Evolutionary conservation across 2,888 invertebrate genomes (phyloP).

Genomic region (Drosophila paracracens): DNA sequence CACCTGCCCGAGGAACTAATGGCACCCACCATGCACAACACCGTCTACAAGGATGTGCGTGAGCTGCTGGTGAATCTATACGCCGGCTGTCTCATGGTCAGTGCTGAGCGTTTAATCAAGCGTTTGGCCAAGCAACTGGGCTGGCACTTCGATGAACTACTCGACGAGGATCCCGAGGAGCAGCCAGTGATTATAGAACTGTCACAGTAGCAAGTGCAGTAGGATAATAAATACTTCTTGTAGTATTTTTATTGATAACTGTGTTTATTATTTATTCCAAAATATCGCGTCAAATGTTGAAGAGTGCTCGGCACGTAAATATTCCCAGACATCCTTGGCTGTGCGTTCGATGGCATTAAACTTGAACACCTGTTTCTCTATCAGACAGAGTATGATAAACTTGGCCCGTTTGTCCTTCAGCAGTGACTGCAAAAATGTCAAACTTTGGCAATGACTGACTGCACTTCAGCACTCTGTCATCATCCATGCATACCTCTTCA

Average conservation of each 20-base stretch:
- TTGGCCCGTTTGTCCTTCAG: conserved; percentile 83
- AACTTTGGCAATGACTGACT: conserved; percentile 10
- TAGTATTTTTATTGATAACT: conserved; percentile 7
- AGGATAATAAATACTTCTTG: neutral
- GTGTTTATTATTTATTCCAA: too few relatives aligned
- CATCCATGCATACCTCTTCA: conserved; percentile 65
- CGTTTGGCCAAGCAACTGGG: conserved; percentile 73
- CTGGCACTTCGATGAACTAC: conserved; percentile 83
- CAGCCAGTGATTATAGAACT: conserved; percentile 84
- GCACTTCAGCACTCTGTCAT: neutral
- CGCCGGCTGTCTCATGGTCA: conserved; percentile 73
- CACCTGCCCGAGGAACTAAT: conserved; percentile 96
- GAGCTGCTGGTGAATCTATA: conserved; percentile 90
- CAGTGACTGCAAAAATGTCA: conserved; percentile 66
- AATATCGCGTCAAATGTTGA: too few relatives aligned
- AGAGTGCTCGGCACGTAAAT: too few relatives aligned
- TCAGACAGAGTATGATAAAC: conserved; percentile 77
- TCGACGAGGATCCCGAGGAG: conserved; percentile 85
- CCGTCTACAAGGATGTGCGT: conserved; percentile 93
- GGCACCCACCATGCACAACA: conserved; percentile 96
- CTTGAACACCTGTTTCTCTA: too few relatives aligned
- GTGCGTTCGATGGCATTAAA: too few relatives aligned
- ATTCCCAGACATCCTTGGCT: too few relatives aligned
- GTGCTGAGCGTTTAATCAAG: conserved; percentile 78
- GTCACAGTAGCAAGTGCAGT: conserved; percentile 9